Evolutionary conservation across 2,888 invertebrate genomes (phyloP).

Genomic region (Agrilus cyanescens): DNA sequence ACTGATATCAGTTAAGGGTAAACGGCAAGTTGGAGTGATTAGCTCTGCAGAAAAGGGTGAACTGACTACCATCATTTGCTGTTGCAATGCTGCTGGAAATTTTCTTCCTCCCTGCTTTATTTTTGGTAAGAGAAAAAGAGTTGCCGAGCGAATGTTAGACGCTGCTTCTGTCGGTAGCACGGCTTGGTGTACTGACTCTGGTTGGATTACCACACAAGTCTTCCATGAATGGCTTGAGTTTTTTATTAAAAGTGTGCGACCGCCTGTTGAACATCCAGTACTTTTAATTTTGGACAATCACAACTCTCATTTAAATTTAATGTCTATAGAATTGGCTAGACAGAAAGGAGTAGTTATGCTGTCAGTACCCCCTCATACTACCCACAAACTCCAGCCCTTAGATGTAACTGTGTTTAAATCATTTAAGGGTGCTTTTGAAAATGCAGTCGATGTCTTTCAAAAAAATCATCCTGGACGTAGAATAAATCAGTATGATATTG

Average conservation of each 20-base stretch:
- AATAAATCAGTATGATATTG: conserved; percentile 1
- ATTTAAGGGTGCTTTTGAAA: conserved; percentile 4
- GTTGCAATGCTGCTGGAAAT: conserved; percentile 22
- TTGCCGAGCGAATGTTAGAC: no score
- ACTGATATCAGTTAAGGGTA: conserved; percentile 25
- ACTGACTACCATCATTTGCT: conserved; percentile 20
- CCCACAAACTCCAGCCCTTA: conserved; percentile 1
- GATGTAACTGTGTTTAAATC: conserved; percentile 2
- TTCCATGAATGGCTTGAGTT: conserved; percentile 2
- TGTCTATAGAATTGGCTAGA: conserved; percentile 3
- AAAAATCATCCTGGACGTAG: conserved; percentile 1
- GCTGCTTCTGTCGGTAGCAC: no score
- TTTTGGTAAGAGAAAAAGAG: conserved; percentile 1
- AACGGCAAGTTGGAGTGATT: conserved; percentile 20
- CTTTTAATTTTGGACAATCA: conserved; percentile 1
- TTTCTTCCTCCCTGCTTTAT: conserved; percentile 13
- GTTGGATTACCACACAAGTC: no score
- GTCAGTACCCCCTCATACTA: conserved; percentile 1
- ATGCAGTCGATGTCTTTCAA: not conserved
- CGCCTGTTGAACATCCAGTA: not conserved
- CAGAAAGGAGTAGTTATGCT: not conserved
- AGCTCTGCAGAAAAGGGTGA: conserved; percentile 6
- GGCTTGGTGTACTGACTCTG: no score
- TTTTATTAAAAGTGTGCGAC: not conserved
- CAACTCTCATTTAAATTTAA: conserved; percentile 5